A percentile compares a stretch with the other conserved stretches of the same genome.
Evolutionary conservation across 2,797 vertebrate genomes (phyloP).

Genomic region (Gymnodraco acuticeps): DNA sequence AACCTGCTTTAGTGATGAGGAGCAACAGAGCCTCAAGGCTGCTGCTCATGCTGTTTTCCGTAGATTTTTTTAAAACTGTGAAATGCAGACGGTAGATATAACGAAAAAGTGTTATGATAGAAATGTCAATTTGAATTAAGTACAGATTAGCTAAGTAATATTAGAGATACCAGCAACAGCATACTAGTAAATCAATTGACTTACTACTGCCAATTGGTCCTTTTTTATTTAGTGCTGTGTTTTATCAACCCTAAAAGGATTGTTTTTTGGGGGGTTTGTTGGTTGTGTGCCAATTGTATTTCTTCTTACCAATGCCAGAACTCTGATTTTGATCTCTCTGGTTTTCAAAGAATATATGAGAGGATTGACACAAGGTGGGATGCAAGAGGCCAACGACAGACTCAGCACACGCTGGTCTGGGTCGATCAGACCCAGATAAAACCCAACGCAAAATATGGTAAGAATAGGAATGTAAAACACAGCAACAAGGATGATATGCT

Average conservation of each 20-base stretch:
- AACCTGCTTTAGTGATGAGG: no score
- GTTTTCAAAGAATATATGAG: conserved; percentile 81
- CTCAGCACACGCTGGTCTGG: conserved; percentile 72
- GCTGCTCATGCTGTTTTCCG: no score
- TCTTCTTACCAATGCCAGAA: conserved; percentile 47
- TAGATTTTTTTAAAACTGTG: no score
- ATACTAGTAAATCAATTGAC: no score
- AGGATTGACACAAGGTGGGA: conserved; percentile 80
- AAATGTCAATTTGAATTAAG: no score
- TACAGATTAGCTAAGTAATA: no score
- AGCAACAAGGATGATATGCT: conserved; percentile 77
- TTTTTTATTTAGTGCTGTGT: background rate
- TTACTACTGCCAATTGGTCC: conserved; percentile 18
- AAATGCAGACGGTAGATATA: conserved; percentile 23
- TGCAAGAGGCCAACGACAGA: conserved; percentile 76
- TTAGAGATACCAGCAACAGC: no score
- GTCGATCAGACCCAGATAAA: conserved; percentile 64
- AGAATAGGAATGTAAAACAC: conserved; percentile 78
- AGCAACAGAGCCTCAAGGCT: no score
- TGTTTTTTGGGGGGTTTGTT: background rate
- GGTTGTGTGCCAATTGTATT: conserved; percentile 2
- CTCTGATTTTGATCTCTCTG: conserved; percentile 70
- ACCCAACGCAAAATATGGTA: conserved; percentile 64
- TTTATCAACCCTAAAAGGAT: background rate
- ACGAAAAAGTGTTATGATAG: no score